phyloP scores from a whole-genome alignment of 2,888 invertebrate species.

The Dromius quadrimaculatus region DNA sequence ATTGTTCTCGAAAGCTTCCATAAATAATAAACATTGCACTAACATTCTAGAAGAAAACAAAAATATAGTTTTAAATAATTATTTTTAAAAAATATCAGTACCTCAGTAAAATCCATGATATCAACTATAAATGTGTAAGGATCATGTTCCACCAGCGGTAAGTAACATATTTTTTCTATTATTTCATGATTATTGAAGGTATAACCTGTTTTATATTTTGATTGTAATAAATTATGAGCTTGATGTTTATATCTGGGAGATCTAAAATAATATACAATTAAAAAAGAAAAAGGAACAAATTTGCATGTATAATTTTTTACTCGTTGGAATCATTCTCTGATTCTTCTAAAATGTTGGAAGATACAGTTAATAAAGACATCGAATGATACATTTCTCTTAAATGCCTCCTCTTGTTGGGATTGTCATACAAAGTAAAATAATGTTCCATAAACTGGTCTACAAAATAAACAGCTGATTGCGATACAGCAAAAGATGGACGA shows the following conservation, averaged over 20 bases:
- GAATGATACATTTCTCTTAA: conserved; percentile 74
- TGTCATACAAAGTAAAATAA: conserved; percentile 76
- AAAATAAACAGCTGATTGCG: conserved; percentile 59
- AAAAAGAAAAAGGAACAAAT: neutral
- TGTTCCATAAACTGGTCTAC: conserved; percentile 75
- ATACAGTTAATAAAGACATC: conserved; percentile 74
- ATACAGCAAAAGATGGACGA: neutral
- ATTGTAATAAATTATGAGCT: conserved; percentile 2
- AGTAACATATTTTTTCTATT: conserved; percentile 55
- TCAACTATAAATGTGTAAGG: conserved; percentile 76
- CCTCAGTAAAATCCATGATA: conserved; percentile 69
- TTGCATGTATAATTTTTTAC: neutral
- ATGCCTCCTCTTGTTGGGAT: conserved; percentile 67
- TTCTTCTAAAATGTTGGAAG: conserved; percentile 58
- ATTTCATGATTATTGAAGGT: conserved; percentile 55
- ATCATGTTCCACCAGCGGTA: conserved; percentile 76
- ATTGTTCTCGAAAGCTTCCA: conserved; percentile 75
- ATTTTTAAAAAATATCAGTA: neutral
- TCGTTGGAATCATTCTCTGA: neutral
- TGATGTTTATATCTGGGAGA: conserved; percentile 15
- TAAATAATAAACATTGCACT: conserved; percentile 71
- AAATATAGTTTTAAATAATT: conserved; percentile 24
- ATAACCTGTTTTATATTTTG: neutral
- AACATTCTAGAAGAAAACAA: conserved; percentile 61
- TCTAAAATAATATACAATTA: neutral